Evolutionary conservation across 1,140 invertebrate genomes (phyloP).

Genomic region (Streblospio benedicti): DNA sequence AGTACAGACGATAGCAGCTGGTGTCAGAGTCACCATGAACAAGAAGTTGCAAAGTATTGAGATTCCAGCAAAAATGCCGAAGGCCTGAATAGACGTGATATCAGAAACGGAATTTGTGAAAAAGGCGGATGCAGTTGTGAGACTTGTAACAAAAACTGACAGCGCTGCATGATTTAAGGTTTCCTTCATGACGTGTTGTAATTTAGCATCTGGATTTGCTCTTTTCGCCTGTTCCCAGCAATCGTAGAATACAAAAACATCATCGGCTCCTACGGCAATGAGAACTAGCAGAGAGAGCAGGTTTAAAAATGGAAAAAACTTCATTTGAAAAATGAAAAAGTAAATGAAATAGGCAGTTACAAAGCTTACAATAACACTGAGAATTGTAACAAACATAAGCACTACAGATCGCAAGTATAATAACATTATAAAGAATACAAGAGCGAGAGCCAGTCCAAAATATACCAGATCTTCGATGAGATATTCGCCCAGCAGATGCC

Average conservation of each 20-base stretch:
- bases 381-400: neutral
- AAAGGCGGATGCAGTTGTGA: slow-evolving; percentile 87
- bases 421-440: slow-evolving; percentile 2
- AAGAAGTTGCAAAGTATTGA: slow-evolving; percentile 79
- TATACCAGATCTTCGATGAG: neutral
- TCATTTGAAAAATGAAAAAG: neutral
- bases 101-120: slow-evolving; percentile 80
- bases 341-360: slow-evolving; percentile 12
- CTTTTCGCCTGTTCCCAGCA: slow-evolving; percentile 2
- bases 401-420: slow-evolving; percentile 11
- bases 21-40: slow-evolving; percentile 81
- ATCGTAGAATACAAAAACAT: slow-evolving; percentile 17
- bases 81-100: slow-evolving; percentile 90
- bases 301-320: slow-evolving; percentile 14
- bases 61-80: slow-evolving; percentile 87
- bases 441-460: neutral
- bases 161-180: slow-evolving; percentile 80
- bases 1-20: slow-evolving; percentile 70
- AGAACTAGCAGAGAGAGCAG: slow-evolving; percentile 8
- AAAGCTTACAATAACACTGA: slow-evolving; percentile 11
- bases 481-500: neutral
- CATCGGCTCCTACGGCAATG: slow-evolving; percentile 14
- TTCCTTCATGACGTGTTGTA: slow-evolving; percentile 36
- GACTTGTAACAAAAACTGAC: slow-evolving; percentile 82
- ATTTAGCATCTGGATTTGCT: slow-evolving; percentile 1